phyloP scores from a whole-genome alignment of 2,888 invertebrate species.

The Aporophyla nigra region DNA sequence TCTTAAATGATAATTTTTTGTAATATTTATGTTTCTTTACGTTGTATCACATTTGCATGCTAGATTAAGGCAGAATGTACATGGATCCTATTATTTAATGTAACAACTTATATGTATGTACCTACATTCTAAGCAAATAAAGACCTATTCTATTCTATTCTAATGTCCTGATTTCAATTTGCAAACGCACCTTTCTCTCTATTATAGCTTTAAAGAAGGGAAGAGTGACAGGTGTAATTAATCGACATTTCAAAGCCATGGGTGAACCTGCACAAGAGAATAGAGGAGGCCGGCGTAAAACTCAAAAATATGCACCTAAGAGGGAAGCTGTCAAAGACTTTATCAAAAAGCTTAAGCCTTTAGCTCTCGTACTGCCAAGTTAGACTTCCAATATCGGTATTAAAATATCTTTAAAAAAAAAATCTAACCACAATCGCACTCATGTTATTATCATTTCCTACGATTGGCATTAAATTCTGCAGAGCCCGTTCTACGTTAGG shows the following conservation, averaged over 20 bases:
- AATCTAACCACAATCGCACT: conserved; percentile 22
- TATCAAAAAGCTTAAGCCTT: conserved; percentile 43
- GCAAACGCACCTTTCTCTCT: conserved; percentile 45
- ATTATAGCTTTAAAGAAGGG: conserved; percentile 47
- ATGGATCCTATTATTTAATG: too few relatives aligned
- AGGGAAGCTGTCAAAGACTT: conserved; percentile 45
- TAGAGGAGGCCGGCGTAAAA: conserved; percentile 41
- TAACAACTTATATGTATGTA: too few relatives aligned
- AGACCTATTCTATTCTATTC: too few relatives aligned
- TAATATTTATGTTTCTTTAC: too few relatives aligned
- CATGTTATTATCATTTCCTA: conserved; percentile 21
- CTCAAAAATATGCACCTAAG: conserved; percentile 42
- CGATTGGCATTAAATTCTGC: conserved; percentile 21
- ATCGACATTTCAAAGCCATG: conserved; percentile 41
- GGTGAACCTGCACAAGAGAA: conserved; percentile 40
- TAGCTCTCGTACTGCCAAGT: conserved; percentile 16
- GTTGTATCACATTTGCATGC: too few relatives aligned
- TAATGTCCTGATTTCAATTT: conserved; percentile 36
- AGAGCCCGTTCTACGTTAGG: conserved; percentile 33
- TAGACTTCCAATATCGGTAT: conserved; percentile 5
- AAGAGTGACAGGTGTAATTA: conserved; percentile 50
- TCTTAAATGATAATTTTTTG: too few relatives aligned
- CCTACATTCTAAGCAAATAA: too few relatives aligned
- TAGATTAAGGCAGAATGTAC: too few relatives aligned
- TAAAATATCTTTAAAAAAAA: conserved; percentile 20